These are phyloP conservation scores for Anguilla rostrata DNA, from an alignment of 2,113 vertebrate genomes.

Conservation along the genomic window DNA sequence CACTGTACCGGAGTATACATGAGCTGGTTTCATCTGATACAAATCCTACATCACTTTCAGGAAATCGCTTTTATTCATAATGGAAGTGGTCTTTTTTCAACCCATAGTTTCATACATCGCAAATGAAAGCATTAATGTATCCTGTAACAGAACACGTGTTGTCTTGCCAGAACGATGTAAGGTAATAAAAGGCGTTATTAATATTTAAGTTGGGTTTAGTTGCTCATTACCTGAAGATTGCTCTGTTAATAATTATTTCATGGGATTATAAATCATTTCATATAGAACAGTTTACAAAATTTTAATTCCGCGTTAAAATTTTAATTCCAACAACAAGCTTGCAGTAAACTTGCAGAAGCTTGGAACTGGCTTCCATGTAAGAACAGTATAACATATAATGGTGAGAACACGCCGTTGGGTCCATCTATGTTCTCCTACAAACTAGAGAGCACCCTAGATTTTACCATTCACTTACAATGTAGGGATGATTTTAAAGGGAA, in stretches of 20 bases:
- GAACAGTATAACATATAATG: too few species aligned
- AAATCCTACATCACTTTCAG: not conserved
- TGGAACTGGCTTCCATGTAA: too few species aligned
- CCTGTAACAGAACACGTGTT: conserved; percentile 18
- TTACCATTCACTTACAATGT: too few species aligned
- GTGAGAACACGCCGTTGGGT: too few species aligned
- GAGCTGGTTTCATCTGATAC: too few species aligned
- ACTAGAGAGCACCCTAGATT: too few species aligned
- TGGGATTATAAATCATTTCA: conserved; percentile 49
- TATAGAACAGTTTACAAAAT: conserved; percentile 32
- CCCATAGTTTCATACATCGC: not conserved
- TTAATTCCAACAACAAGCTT: conserved; percentile 40
- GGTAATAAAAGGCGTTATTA: conserved; percentile 23
- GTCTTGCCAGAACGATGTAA: conserved; percentile 12
- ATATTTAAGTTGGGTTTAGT: conserved; percentile 40
- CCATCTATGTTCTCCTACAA: too few species aligned
- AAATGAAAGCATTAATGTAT: not conserved
- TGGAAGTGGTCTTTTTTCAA: not conserved
- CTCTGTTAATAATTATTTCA: conserved; percentile 45
- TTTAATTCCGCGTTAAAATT: conserved; percentile 33
- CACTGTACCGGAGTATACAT: too few species aligned
- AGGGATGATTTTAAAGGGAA: too few species aligned
- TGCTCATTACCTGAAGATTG: conserved; percentile 50
- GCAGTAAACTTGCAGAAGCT: conserved; percentile 22
- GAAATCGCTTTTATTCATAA: not conserved